These are phyloP conservation scores for Benitochromis conjunctus DNA, from an alignment of 2,113 vertebrate species.

Conservation along the genomic window DNA sequence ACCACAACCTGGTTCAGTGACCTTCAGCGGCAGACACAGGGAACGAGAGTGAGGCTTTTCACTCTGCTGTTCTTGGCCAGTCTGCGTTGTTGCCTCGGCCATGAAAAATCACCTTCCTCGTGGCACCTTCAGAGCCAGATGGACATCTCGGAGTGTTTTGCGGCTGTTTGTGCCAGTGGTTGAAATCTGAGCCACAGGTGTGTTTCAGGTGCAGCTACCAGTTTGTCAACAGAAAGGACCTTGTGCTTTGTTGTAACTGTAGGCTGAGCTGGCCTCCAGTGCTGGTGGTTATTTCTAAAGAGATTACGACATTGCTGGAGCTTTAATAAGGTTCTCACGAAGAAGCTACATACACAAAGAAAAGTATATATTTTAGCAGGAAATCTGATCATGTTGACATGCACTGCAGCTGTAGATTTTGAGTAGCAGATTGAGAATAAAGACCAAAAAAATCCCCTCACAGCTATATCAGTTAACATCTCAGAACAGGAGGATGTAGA, in stretches of 20 bases:
- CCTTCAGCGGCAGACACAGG: background rate
- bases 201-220: conserved; percentile 31
- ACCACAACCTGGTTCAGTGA: conserved; percentile 4
- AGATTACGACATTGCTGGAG: background rate
- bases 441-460: background rate
- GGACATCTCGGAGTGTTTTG: background rate
- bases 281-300: background rate
- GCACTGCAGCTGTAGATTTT: background rate
- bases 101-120: conserved; percentile 49
- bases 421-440: background rate
- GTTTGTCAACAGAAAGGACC: background rate
- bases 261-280: background rate
- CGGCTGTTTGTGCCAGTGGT: conserved; percentile 3
- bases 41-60: background rate
- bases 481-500: background rate
- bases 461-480: background rate
- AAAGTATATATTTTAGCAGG: background rate
- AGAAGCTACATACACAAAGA: background rate
- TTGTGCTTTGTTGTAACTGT: conserved; percentile 7
- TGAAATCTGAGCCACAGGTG: conserved; percentile 60
- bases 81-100: background rate
- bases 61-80: conserved; percentile 52
- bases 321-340: background rate
- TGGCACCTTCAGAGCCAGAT: conserved; percentile 4
- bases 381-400: background rate